Base-by-base conservation (phyloP, 2,113 vertebrate species). In the Protomyctophum bolini region DNA sequence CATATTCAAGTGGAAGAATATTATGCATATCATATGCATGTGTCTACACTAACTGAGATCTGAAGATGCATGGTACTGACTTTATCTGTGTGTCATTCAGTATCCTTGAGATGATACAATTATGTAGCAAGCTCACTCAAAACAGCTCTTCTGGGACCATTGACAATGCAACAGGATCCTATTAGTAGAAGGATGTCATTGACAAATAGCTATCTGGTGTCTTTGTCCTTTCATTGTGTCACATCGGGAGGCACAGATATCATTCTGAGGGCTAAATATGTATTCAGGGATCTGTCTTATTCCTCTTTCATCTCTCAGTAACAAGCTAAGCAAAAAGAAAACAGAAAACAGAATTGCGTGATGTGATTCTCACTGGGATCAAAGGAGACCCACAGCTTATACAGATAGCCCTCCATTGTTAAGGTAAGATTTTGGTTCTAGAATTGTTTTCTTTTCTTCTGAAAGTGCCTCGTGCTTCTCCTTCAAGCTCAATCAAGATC, bases 171-270 rank as follows among this genome's bases (percentile, higher is more conserved):
- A 78, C 54, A 75, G 3, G 72, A 83, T 81, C 72, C 63, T 81
- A 72, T 80, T 82, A 84, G 62, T 57, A 60, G 7, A 77, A 70
- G 68, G 71, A 70, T 76, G 80, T 70, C 67, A 74, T 68, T 87
- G 70, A 86, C 71, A 83, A 85, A 89, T 75, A 75, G 66, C 72
- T 64, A 60, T 73, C 51, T 70, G 64, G 65, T 64, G 71, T 51
- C 63, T 68, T 63, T 55, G 66, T 10, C 52, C 70, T 45, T 82
- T 76, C 54, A 54, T 59, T 62, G 57, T 50, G 72, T 79, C 55
- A 54, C 60, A 67, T 76, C 10, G 46, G 49, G 46, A 62, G 47
- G 10, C 28, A 67, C 49, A 73, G 28, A 73, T 67, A 72, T 66
- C 51, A 72, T 64, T 61, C 41, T 55, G 55, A 65, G 54, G 52